phyloP scores from a whole-genome alignment of 2,888 invertebrate genomes.

The Morpho achilles region DNA sequence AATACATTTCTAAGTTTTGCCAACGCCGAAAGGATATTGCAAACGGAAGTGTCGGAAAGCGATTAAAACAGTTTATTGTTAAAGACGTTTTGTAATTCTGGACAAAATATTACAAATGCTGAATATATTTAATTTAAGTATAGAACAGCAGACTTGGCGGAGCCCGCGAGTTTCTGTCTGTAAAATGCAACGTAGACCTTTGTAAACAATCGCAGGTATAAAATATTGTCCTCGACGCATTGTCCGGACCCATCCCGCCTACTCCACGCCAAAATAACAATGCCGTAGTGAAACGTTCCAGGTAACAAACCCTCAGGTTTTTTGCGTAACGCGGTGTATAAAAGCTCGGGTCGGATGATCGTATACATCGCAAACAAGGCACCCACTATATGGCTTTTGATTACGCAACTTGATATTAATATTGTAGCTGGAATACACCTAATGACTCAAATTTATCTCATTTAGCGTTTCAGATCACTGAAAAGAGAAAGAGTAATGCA shows the following conservation, averaged over 20 bases:
- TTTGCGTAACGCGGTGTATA: slow-evolving; percentile 66
- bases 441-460: too few species aligned
- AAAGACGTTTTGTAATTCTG: slow-evolving; percentile 44
- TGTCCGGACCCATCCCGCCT: slow-evolving; percentile 60
- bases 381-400: slow-evolving; percentile 41
- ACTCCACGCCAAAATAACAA: slow-evolving; percentile 64
- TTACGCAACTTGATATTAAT: slow-evolving; percentile 43
- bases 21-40: slow-evolving; percentile 44
- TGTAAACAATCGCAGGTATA: slow-evolving; percentile 72
- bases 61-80: slow-evolving; percentile 45
- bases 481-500: too few species aligned
- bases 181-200: slow-evolving; percentile 49
- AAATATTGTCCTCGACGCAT: slow-evolving; percentile 52
- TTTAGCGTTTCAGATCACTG: too few species aligned
- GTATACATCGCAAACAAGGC: slow-evolving; percentile 53
- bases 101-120: slow-evolving; percentile 43
- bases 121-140: slow-evolving; percentile 37
- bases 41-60: slow-evolving; percentile 57
- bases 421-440: slow-evolving; percentile 2
- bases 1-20: slow-evolving; percentile 35
- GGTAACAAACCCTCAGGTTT: slow-evolving; percentile 56
- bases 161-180: slow-evolving; percentile 42
- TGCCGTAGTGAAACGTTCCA: slow-evolving; percentile 51
- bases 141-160: slow-evolving; percentile 58
- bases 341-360: slow-evolving; percentile 54